Base-by-base conservation (phyloP, 2,797 vertebrate species). In the Petrocephalus sullivani region DNA sequence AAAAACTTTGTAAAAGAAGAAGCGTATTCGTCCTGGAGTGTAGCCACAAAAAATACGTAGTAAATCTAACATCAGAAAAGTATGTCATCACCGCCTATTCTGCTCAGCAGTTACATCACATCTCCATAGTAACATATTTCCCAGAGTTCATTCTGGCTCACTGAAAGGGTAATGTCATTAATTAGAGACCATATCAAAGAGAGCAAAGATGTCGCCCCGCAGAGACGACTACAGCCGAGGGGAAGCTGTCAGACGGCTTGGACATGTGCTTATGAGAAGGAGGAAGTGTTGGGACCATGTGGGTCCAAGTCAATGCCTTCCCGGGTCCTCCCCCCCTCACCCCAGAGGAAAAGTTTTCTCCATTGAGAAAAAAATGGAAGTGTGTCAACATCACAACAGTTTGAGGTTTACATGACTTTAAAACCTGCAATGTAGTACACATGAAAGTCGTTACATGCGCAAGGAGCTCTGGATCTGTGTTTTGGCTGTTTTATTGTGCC, bases 71-170 rank as follows among this genome's bases (percentile, higher is more conserved):
- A 16, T 67, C 10, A 16, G 16, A 78, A 78, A 49, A 16, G 9
- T 85, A 33, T 56, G 53, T 83, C 53, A 58, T 58, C 16, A 41
- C 28, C 2, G 19, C 84, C 5, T n/a, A 14, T 16, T 57, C 56
- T 41, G 54, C 28, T 90, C 87, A 85, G 78, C 14, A 19, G 88
- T 91, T 91, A 91, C 78, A 67, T 90, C 88, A 91, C 88, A 91
- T 92, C 90, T 90, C 91, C 89, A 92, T 90, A 92, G 90, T 90
- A 91, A 92, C 90, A 90, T 90, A 82, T 86, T 90, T 89, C 87
- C 87, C 82, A 83, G 90, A 86, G 89, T 89, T 87, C 88, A 89
- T 92, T 90, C 89, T 89, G 89, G 87, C 87, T 92, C 89, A 88
- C 87, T 90, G 90, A 87, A 89, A 85, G 89, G 87, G 90, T 91